Conservation (phyloP, 2,113 vertebrate genomes). For the Chaetorhynchus papuensis region DNA sequence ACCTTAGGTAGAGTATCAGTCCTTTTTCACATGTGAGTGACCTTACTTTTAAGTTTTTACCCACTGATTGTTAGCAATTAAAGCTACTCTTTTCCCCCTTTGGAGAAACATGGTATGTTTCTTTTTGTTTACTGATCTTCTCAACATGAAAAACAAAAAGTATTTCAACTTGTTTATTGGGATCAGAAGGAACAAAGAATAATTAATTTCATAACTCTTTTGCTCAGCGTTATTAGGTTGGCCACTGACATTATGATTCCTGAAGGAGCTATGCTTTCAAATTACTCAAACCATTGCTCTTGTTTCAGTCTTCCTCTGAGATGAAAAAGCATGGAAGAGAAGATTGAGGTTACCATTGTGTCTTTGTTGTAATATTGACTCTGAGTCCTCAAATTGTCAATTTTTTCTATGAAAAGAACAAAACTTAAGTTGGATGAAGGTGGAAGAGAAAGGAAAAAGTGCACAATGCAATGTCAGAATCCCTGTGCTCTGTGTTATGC, state of each 20-base stretch:
- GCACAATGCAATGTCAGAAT: background rate
- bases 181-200: background rate
- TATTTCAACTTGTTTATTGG: background rate
- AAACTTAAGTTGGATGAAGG: background rate
- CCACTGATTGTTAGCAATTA: background rate
- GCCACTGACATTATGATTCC: background rate
- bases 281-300: background rate
- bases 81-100: background rate
- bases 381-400: background rate
- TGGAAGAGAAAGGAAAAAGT: background rate
- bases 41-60: background rate
- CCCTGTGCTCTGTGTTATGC: background rate
- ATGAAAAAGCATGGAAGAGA: background rate
- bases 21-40: background rate
- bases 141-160: background rate
- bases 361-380: background rate
- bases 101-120: background rate
- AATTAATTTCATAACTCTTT: conserved; percentile 24
- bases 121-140: background rate
- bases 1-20: background rate
- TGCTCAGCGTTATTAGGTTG: background rate
- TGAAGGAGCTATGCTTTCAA: background rate
- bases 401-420: background rate
- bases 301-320: background rate
- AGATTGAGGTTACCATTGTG: background rate